Evolutionary conservation across 2,888 invertebrate species (phyloP).

Genomic region (Periphyllus acericola): DNA sequence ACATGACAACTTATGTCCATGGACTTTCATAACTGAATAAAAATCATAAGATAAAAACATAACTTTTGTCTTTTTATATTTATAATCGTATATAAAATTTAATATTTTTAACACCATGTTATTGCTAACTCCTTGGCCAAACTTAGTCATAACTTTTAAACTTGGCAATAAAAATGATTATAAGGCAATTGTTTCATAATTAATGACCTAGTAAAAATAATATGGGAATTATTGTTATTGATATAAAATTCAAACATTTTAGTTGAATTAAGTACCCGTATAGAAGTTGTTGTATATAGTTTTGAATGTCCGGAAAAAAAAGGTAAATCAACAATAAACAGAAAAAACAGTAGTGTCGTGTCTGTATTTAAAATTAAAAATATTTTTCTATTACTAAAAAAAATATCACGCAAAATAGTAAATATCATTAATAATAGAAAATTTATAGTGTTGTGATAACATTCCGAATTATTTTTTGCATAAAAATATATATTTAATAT

Average conservation of each 20-base stretch:
- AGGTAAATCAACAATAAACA: neutral
- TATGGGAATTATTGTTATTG: neutral
- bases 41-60: neutral
- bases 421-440: neutral
- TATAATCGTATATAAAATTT: neutral
- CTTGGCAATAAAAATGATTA: neutral
- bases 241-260: slow-evolving; percentile 11
- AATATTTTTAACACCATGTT: neutral
- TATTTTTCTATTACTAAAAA: neutral
- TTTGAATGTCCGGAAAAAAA: neutral
- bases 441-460: neutral
- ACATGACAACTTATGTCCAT: neutral
- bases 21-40: neutral
- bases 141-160: neutral
- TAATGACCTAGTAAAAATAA: neutral
- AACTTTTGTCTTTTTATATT: neutral
- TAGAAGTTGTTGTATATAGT: no score
- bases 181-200: slow-evolving; percentile 1
- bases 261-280: neutral
- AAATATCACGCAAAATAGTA: neutral
- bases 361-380: neutral
- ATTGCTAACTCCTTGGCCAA: neutral
- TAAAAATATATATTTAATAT: no score
- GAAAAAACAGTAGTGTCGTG: neutral
- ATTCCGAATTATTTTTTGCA: neutral